Percentiles rank a stretch among this genome's conserved stretches.
Conservation (phyloP, 2,888 invertebrate species). For the Nomada ruficornis region DNA sequence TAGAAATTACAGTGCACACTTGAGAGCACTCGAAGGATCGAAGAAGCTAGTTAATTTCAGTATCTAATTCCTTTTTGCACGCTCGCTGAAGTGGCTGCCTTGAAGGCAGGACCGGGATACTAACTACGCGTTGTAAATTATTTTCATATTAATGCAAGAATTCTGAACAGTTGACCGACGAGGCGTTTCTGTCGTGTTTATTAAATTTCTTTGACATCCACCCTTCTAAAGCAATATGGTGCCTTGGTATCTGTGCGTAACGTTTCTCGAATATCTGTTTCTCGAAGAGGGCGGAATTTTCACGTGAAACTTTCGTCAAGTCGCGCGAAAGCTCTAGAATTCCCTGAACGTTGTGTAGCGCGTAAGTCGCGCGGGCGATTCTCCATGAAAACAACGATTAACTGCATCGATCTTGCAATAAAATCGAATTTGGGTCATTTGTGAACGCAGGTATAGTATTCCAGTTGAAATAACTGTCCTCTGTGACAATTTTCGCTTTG, state of each 20-base stretch:
- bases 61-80: not conserved
- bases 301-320: not conserved
- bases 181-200: conserved; percentile 67
- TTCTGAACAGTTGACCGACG: conserved; percentile 53
- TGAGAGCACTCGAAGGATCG: not conserved
- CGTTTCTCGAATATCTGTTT: conserved; percentile 11
- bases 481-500: conserved; percentile 12
- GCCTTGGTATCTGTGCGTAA: conserved; percentile 36
- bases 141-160: conserved; percentile 71
- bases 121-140: conserved; percentile 64
- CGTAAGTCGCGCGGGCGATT: not conserved
- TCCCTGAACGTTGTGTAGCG: too few relatives aligned
- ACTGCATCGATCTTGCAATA: not conserved
- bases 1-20: not conserved
- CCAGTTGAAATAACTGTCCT: conserved; percentile 30
- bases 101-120: conserved; percentile 37
- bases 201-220: conserved; percentile 73
- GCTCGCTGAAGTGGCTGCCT: not conserved
- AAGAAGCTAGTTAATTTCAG: conserved; percentile 9
- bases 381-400: not conserved
- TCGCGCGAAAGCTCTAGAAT: not conserved
- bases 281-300: not conserved
- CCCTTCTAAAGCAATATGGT: conserved; percentile 44
- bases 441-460: conserved; percentile 17
- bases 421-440: conserved; percentile 42